Conservation (phyloP, 1,140 invertebrate genomes). For the Mesaphorura yosii region DNA sequence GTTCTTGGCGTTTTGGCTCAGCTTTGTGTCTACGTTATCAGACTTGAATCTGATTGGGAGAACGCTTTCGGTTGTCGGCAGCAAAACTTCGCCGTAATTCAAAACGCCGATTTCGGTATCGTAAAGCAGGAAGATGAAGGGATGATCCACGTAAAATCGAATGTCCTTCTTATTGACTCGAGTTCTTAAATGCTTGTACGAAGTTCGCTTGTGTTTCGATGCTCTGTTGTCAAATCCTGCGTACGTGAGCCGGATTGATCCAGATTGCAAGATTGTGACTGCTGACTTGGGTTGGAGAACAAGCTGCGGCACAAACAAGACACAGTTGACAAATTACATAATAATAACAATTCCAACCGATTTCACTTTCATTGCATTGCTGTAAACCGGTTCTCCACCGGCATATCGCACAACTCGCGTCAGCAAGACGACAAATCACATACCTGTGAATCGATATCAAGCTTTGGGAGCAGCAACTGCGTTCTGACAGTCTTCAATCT, state of each 20-base stretch:
- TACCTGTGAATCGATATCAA: slow-evolving; percentile 25
- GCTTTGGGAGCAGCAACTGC: slow-evolving; percentile 4
- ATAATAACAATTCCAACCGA: neutral
- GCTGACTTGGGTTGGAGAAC: slow-evolving; percentile 8
- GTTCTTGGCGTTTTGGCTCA: slow-evolving; percentile 18
- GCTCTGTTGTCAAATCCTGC: slow-evolving; percentile 17
- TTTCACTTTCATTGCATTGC: slow-evolving; percentile 1
- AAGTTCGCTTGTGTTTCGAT: neutral
- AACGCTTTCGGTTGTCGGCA: slow-evolving; percentile 1
- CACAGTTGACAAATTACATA: neutral
- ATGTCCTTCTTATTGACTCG: slow-evolving; percentile 19
- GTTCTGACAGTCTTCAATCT: slow-evolving; percentile 3
- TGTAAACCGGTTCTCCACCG: no score
- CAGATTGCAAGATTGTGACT: slow-evolving; percentile 20
- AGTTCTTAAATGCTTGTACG: slow-evolving; percentile 15
- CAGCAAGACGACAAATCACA: neutral
- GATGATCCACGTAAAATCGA: slow-evolving; percentile 19
- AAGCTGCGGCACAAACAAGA: slow-evolving; percentile 6
- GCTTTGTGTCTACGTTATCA: neutral
- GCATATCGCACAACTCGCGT: neutral
- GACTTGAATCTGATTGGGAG: neutral
- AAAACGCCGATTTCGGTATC: slow-evolving; percentile 16
- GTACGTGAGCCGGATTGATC: slow-evolving; percentile 16
- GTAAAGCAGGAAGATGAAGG: slow-evolving; percentile 26
- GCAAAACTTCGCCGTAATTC: slow-evolving; percentile 20